These are phyloP conservation scores for Lutraria lutraria DNA, from an alignment of 2,888 invertebrate species.

Conservation along the genomic window DNA sequence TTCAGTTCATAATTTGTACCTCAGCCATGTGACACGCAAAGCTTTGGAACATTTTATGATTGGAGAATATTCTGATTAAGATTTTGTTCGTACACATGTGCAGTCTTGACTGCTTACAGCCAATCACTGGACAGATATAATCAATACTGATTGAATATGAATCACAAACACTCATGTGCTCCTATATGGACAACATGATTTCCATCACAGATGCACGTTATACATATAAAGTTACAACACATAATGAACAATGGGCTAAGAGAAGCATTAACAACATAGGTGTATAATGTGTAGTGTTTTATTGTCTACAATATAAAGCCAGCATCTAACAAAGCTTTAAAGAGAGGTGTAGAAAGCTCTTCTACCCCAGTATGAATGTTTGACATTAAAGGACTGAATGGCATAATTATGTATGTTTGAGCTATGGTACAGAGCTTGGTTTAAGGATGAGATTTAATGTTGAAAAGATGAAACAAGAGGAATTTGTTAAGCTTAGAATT, in stretches of 20 bases:
- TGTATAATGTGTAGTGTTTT: neutral
- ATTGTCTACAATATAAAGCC: neutral
- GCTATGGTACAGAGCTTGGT: neutral
- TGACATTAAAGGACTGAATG: neutral
- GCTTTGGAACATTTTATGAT: neutral
- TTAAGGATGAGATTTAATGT: neutral
- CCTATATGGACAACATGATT: neutral
- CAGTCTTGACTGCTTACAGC: neutral
- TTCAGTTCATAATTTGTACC: neutral
- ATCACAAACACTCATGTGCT: neutral
- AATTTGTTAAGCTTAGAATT: constrained; percentile 6
- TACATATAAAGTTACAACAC: neutral
- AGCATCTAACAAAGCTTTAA: neutral
- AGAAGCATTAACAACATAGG: neutral
- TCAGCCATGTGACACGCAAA: neutral
- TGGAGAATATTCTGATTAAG: neutral
- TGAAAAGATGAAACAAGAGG: neutral
- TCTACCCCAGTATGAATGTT: neutral
- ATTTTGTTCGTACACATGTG: neutral
- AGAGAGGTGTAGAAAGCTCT: neutral
- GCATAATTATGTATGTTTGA: neutral
- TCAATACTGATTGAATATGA: neutral
- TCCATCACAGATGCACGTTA: neutral
- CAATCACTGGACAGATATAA: neutral
- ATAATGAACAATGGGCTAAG: neutral